A percentile compares a stretch with the other conserved stretches of the same genome.
These are phyloP conservation scores for Tuta absoluta DNA, from an alignment of 2,888 invertebrate species.

Conservation along the genomic window DNA sequence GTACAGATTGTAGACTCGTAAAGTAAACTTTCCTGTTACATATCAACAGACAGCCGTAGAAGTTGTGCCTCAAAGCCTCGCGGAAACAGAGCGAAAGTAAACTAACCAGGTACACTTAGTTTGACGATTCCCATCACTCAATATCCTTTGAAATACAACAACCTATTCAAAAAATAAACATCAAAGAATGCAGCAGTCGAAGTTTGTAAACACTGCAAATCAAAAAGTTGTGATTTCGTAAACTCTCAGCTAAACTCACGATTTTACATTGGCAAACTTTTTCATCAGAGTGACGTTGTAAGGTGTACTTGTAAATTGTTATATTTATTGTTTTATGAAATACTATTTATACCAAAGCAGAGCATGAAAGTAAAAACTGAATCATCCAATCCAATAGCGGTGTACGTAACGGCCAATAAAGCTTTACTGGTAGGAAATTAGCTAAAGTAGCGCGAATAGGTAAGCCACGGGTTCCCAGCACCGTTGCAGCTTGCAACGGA, in stretches of 20 bases:
- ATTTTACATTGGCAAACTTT: constrained; percentile 1
- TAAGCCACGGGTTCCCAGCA: constrained; percentile 43
- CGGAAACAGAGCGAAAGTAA: constrained; percentile 62
- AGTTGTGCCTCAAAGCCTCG: neutral
- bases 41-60: constrained; percentile 28
- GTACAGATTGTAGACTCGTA: constrained; percentile 41
- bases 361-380: constrained; percentile 5
- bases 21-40: constrained; percentile 47
- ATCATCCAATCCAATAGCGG: constrained; percentile 5
- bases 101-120: constrained; percentile 39
- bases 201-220: neutral
- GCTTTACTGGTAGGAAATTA: constrained; percentile 7
- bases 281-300: constrained; percentile 1
- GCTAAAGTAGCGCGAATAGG: constrained; percentile 21
- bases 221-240: constrained; percentile 1
- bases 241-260: constrained; percentile 14
- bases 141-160: neutral
- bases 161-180: neutral
- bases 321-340: constrained; percentile 12
- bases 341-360: neutral
- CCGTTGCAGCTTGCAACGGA: constrained; percentile 45
- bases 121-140: constrained; percentile 31
- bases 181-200: neutral
- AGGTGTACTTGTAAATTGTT: constrained; percentile 5
- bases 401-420: constrained; percentile 10